Evolutionary conservation across 2,888 invertebrate genomes (phyloP), one percentile per base, ranked within the genome.

Genomic region (Anorthoa munda): DNA sequence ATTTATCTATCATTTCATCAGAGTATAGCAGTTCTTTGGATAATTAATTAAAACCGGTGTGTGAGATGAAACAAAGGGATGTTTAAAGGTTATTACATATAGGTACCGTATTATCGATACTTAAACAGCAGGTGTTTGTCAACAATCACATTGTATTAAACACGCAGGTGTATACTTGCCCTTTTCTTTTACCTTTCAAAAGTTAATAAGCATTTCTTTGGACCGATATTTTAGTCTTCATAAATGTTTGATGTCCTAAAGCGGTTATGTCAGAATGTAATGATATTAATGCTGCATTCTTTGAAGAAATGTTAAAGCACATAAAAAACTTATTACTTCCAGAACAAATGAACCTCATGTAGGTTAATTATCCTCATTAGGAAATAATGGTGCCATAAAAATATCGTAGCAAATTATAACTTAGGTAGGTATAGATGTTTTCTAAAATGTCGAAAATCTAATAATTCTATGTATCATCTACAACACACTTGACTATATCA

Each of bases 101-200:
- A 55, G 2, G 39, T 68, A 55, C 60, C 21, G 53, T 55, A 45
- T 65, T 68, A 70, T 59, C 15, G 21, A 65, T 70, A 67, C 64
- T 50, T 51, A 59, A 50, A n/a, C 39, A n/a, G 79, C 84, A 84
- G 84, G 72, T 84, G 76, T 17, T 66, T 23, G 46, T 55, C 48
- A 39, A 65, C 12, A 63, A 79, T 61, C 39, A n/a, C 55, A 69
- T 66, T 17, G n/a, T 60, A 48, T 48, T 23, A 50, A 56, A 61
- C 45, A 55, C 23, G 74, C 84, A 84, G 83, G 72, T 84, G 83
- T 59, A 56, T n/a, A 58, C 21, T 31, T 77, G 50, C 61, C 75
- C 72, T 81, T 81, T 84, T 63, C 59, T 76, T 74, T 39, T 55
- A 26, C 50, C 12, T 21, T 51, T 50, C 31, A 67, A 59, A 64